Evolutionary conservation across 2,888 invertebrate species (phyloP).

Genomic region (Laothoe populi): DNA sequence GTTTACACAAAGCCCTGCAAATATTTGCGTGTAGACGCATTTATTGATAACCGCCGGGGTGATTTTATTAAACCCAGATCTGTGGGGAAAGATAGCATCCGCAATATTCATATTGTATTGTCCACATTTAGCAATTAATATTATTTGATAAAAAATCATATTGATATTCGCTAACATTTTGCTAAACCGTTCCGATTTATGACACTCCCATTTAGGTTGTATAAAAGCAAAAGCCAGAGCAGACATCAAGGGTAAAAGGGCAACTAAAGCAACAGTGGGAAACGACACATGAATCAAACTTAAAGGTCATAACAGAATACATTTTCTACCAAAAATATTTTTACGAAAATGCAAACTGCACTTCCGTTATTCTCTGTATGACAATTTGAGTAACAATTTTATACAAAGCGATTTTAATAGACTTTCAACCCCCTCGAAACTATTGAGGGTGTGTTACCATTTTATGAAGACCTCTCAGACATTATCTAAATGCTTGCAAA

Average conservation of each 20-base stretch:
- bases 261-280: background rate
- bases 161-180: background rate
- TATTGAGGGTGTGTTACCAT: constrained; percentile 32
- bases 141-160: constrained; percentile 1
- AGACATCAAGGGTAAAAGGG: background rate
- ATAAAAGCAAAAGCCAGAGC: background rate
- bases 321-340: background rate
- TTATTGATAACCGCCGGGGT: constrained; percentile 53
- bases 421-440: constrained; percentile 31
- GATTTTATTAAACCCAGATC: constrained; percentile 77
- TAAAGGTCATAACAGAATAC: background rate
- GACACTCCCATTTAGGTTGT: background rate
- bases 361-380: constrained; percentile 36
- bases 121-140: constrained; percentile 23
- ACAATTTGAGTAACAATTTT: constrained; percentile 50
- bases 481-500: constrained; percentile 22
- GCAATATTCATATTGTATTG: constrained; percentile 36
- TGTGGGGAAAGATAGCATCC: constrained; percentile 43
- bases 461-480: constrained; percentile 37
- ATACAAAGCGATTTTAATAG: constrained; percentile 50
- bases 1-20: constrained; percentile 67
- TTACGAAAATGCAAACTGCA: background rate
- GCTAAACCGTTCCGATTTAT: constrained; percentile 1
- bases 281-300: background rate
- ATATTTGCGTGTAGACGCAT: constrained; percentile 64